Conservation (phyloP, 2,888 invertebrate genomes). For the Formica aserva region DNA sequence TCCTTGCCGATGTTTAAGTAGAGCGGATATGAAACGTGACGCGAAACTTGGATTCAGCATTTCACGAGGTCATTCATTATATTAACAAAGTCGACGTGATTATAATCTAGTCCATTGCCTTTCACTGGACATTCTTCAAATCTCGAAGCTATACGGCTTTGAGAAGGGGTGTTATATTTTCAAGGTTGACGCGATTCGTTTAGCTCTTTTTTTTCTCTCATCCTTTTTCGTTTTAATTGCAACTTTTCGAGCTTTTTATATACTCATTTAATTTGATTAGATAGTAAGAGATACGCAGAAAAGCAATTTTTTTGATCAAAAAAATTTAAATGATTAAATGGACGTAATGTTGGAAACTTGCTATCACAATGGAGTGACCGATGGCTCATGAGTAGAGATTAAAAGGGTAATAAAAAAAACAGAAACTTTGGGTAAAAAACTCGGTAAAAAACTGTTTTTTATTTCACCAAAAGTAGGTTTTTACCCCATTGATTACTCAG, state of each 20-base stretch:
- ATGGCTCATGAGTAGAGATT: neutral
- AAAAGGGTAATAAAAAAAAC: no score
- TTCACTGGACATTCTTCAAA: constrained; percentile 78
- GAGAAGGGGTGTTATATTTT: constrained; percentile 26
- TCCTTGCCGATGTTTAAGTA: neutral
- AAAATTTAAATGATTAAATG: neutral
- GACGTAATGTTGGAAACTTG: constrained; percentile 23
- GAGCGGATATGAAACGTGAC: neutral
- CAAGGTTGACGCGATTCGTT: constrained; percentile 1
- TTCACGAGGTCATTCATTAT: constrained; percentile 5
- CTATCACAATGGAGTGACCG: neutral
- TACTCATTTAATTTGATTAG: no score
- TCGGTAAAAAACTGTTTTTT: no score
- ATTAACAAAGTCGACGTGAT: constrained; percentile 59
- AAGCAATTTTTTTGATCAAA: neutral
- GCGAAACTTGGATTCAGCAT: constrained; percentile 17
- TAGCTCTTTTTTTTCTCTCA: neutral
- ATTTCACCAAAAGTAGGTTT: no score
- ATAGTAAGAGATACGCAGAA: neutral
- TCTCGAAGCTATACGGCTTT: constrained; percentile 36
- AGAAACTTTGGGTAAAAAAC: no score
- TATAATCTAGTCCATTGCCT: constrained; percentile 72
- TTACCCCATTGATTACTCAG: no score
- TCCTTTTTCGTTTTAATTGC: neutral
- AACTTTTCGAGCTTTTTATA: neutral